Evolutionary conservation across 2,888 invertebrate genomes (phyloP), one percentile per base, ranked within the genome.

Genomic region (Dendrolimus houi): DNA sequence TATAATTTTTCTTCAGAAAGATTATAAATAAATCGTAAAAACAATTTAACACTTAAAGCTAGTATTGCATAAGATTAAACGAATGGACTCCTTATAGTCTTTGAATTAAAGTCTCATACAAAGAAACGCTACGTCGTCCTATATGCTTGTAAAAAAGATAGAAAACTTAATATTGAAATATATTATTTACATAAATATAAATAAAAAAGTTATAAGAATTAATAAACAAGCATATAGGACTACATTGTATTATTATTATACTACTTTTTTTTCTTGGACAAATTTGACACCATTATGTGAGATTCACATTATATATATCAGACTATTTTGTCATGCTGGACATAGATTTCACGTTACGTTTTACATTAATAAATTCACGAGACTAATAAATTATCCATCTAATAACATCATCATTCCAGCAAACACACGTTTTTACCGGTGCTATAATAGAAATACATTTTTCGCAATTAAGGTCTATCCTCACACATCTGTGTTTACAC

Each of bases 21-120:
- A 71, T 75, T 76, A 88, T 89, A 89, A 88, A 87, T 87, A 87
- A 83, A 81, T 83, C 81, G 83, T 83, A 85, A 87, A 87, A 90
- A 88, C 84, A 88, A 89, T 85, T 85, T 85, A 90, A 89, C 90
- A 90, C 90, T 90, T 90, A 90, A 69, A 83, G 73, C 90, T 89
- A 90, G 81, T 89, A 90, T 90, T 90, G 90, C 90, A 88, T 88
- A 87, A 85, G 85, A 87, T 83, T 78, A 85, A 81, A 82, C 80
- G 77, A 87, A 85, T 75, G 82, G 79, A 81, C 74, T 71, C 71
- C 29, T 70, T 63, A 73, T 76, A 73, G 71, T 77, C 73, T 73
- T 75, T 75, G 74, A 76, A 72, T 72, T 69, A 73, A 47, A 74
- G 72, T 76, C 70, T 71, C 65, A 71, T 72, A 52, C 17, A 54